Conservation (phyloP, 2,113 vertebrate genomes). For the Nansenia antarctica region DNA sequence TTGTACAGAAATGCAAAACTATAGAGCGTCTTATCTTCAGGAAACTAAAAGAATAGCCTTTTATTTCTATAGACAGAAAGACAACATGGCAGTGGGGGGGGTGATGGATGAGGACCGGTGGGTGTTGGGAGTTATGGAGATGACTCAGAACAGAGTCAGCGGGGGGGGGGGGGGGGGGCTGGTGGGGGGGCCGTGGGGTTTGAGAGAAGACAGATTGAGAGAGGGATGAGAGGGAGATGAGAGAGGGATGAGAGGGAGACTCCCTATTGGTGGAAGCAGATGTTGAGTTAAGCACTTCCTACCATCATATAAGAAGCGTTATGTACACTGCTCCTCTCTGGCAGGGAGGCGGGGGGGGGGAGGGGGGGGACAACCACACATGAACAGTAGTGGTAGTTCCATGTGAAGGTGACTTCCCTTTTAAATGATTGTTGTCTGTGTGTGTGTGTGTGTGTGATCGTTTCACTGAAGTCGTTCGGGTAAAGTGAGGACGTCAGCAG, state of each 20-base stretch:
- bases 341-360: conserved; percentile 33
- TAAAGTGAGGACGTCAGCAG: no score
- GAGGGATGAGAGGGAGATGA: background rate
- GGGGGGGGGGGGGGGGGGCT: no score
- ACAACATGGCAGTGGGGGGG: no score
- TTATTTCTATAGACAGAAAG: background rate
- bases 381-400: conserved; percentile 10
- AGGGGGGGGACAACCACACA: conserved; percentile 3
- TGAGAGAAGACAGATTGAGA: background rate
- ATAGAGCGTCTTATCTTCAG: no score
- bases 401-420: background rate
- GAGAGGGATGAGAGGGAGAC: background rate
- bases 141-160: background rate
- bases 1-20: conserved; percentile 45
- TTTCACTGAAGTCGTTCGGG: no score
- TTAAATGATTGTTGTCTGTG: background rate
- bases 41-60: background rate
- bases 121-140: background rate
- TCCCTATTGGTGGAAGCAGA: conserved; percentile 26
- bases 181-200: no score
- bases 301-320: conserved; percentile 62
- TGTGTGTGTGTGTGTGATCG: no score
- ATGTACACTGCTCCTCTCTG: conserved; percentile 53
- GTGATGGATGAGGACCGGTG: background rate
- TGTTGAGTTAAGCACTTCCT: conserved; percentile 26